Percentiles rank a stretch among this genome's conserved stretches.
Conservation (phyloP, 2,113 vertebrate species). For the Axis porcinus region DNA sequence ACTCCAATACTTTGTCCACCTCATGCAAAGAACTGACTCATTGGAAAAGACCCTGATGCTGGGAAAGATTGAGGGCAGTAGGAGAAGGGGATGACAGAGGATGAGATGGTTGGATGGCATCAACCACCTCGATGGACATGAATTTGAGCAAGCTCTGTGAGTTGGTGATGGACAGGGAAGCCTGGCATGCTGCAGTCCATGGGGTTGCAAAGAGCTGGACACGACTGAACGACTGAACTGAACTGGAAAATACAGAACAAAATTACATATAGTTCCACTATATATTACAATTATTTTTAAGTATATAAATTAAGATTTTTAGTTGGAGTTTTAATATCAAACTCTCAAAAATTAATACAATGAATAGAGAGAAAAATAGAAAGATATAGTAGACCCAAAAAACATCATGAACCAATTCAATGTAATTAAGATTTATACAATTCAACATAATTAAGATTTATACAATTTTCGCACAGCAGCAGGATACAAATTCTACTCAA, state of each 20-base stretch:
- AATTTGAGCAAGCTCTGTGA: not conserved
- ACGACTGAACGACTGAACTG: not conserved
- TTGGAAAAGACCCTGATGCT: not conserved
- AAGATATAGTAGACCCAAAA: not conserved
- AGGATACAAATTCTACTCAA: not conserved
- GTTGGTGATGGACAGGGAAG: not conserved
- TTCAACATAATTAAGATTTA: not conserved
- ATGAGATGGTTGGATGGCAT: not conserved
- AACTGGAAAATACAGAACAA: not conserved
- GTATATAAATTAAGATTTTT: not conserved
- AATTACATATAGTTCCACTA: not conserved
- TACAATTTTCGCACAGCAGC: not conserved
- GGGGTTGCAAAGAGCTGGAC: not conserved
- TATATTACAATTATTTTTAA: not conserved
- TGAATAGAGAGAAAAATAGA: not conserved
- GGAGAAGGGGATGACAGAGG: not conserved
- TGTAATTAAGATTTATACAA: not conserved
- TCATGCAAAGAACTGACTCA: not conserved
- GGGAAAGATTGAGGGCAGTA: not conserved
- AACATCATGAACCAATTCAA: not conserved
- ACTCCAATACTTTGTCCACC: not conserved
- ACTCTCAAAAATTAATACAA: not conserved
- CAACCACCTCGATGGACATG: not conserved
- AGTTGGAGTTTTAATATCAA: not conserved
- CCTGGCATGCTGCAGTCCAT: not conserved